Base-by-base conservation (phyloP, 2,888 invertebrate species). In the Biston stratarius region DNA sequence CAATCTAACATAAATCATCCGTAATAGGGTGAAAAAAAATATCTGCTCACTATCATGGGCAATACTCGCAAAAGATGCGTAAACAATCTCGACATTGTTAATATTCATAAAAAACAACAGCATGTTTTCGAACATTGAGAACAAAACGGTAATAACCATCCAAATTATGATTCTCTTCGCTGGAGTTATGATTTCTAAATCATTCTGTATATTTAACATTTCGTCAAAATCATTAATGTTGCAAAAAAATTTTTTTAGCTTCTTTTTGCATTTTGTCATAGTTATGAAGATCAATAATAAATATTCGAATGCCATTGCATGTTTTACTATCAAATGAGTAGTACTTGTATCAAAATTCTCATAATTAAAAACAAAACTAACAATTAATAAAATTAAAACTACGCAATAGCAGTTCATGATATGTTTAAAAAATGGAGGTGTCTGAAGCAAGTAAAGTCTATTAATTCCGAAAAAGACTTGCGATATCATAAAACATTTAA, bases 171-270 rank as follows among this genome's bases (percentile, higher is more conserved):
- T 71, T 36, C 72, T 72, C 1, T 64, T 61, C 0, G 67, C 61
- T 0, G 81, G 74, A 58, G 71, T 69, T 0, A 77, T 76, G 8
- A 77, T 57, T 0, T 66, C 24, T 6, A 78, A 66, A 34, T 86
- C 75, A 52, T 81, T 74, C 12, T 67, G 69, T 34, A 89, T 82
- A 40, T 87, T 85, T n/a, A 90, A 65, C 3, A 66, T 69, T 12
- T 78, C 72, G 69, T 89, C 89, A 40, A 88, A 83, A 3, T 61
- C 70, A 36, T 77, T 76, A 0, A 89, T 61, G 44, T 83, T 79
- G 14, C 75, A 64, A 14, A 87, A 79, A 0, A 88, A 77, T 3
- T 74, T 78, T 5, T 58, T 55, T 6, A 85, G 56, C 12, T 77
- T 80, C 12, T 42, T 55, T 42, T 55, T 55, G 33, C 33, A 12